Base-by-base conservation (phyloP, 1,140 invertebrate species). In the Zaprionus africanus region DNA sequence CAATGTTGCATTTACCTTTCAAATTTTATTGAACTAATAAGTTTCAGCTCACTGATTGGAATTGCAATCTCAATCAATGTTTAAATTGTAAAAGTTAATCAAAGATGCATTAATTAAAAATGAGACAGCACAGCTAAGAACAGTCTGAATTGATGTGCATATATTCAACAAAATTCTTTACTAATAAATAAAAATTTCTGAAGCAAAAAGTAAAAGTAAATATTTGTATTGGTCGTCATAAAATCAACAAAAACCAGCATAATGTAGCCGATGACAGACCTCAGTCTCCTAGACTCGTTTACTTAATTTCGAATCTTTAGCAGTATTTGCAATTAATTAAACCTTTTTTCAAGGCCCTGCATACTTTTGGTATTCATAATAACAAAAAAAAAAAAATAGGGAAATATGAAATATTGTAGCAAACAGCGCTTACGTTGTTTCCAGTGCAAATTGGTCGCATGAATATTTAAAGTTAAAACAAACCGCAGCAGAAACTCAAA, bases 241-340 rank as follows among this genome's bases (percentile, higher is more conserved):
- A 12, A 28, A 15, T 28, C 3, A 28, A 43, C 17, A 26, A 36
- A 2, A 15, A 62, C 41, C 38, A 68, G 53, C 61, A 59, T 51
- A 70, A 71, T 62, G 57, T 24, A 1, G 56, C 19, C 34, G 31
- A 64, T 71, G 72, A 71, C 62, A 76, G 66, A 36, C 67, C 15
- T 28, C 70, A 19, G 6, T 22, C 12, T 38, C 13, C 13, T 15
- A 5, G 36, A 38, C 13, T 38, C 34, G 34, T 13, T 11, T 12
- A 36, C 34, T 36, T 36, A 12, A 36, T 36, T 36, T 36, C 4
- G 7, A 46, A n/a, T 46, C 7, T 46, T 6, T 1, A 17, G 41
- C 7, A 17, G 41, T 46, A 46, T 49, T 59, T 66, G 62, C 65
- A 80, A 80, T 80, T 78, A 78, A 78, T 78, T 75, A 75, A 80